Conservation (phyloP, 2,888 invertebrate genomes). For the Tricholauxania praeusta region DNA sequence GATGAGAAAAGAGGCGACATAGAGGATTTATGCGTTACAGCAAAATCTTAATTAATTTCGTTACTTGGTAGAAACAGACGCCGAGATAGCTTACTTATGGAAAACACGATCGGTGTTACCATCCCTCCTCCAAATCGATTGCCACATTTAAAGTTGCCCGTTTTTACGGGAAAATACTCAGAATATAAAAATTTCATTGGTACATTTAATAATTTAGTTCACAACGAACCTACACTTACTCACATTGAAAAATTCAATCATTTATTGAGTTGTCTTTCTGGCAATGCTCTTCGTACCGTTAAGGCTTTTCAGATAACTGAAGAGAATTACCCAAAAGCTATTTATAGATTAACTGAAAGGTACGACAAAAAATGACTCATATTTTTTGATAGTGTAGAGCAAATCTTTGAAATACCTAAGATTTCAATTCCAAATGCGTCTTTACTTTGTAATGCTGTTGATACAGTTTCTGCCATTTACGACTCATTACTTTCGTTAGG, state of each 20-base stretch:
- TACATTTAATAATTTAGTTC: slow-evolving; percentile 31
- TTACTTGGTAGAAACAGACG: too few relatives aligned
- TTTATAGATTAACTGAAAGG: slow-evolving; percentile 38
- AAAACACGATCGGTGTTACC: too few relatives aligned
- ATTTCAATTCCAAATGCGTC: slow-evolving; percentile 41
- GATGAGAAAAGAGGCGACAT: too few relatives aligned
- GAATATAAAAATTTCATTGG: slow-evolving; percentile 41
- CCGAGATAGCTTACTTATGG: too few relatives aligned
- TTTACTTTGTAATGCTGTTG: slow-evolving; percentile 42
- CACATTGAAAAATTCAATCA: slow-evolving; percentile 43
- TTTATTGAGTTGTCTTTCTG: slow-evolving; percentile 42
- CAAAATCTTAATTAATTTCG: too few relatives aligned
- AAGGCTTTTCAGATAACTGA: slow-evolving; percentile 41
- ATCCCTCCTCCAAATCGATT: too few relatives aligned
- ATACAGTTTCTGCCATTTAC: slow-evolving; percentile 42
- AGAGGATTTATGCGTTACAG: too few relatives aligned
- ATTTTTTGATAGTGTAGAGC: slow-evolving; percentile 43
- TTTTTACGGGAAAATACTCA: slow-evolving; percentile 36
- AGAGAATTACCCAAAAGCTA: slow-evolving; percentile 41
- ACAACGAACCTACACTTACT: slow-evolving; percentile 33
- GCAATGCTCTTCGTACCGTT: slow-evolving; percentile 43
- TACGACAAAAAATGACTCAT: slow-evolving; percentile 44
- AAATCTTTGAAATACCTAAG: slow-evolving; percentile 43
- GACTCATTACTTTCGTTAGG: slow-evolving; percentile 42
- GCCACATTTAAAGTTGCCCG: slow-evolving; percentile 36